These are phyloP conservation scores for Drosophila paramelanica DNA, from an alignment of 2,888 invertebrate species.

Conservation along the genomic window DNA sequence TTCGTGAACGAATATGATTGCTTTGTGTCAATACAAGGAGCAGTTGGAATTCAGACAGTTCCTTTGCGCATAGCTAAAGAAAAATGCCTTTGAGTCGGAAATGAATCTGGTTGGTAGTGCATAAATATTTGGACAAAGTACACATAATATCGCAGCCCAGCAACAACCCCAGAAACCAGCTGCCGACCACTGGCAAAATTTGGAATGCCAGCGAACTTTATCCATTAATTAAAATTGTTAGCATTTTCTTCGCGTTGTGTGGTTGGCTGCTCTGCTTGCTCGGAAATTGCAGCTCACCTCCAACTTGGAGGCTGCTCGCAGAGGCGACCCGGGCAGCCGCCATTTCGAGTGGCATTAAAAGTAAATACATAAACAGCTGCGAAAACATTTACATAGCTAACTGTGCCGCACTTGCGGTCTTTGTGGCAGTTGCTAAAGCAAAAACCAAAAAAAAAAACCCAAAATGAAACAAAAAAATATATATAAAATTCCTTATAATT, in stretches of 20 bases:
- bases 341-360: constrained; percentile 67
- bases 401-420: constrained; percentile 57
- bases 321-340: constrained; percentile 17
- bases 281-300: constrained; percentile 35
- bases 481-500: constrained; percentile 35
- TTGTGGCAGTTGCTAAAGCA: constrained; percentile 14
- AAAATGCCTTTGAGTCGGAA: constrained; percentile 37
- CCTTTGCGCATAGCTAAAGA: not conserved
- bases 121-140: constrained; percentile 63
- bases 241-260: constrained; percentile 64
- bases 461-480: constrained; percentile 7
- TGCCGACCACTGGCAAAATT: constrained; percentile 20
- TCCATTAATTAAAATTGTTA: constrained; percentile 84
- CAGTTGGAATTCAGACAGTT: constrained; percentile 2
- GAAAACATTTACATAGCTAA: constrained; percentile 78
- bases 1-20: not conserved
- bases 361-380: constrained; percentile 77
- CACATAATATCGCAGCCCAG: constrained; percentile 36
- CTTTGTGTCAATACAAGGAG: not conserved
- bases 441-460: too few relatives aligned
- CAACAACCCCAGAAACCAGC: constrained; percentile 7
- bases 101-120: constrained; percentile 17
- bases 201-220: constrained; percentile 81
- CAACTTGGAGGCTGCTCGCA: not conserved
- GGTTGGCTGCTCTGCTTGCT: constrained; percentile 61